Base-by-base conservation (phyloP, 2,113 vertebrate species). In the Notothenia rossii region DNA sequence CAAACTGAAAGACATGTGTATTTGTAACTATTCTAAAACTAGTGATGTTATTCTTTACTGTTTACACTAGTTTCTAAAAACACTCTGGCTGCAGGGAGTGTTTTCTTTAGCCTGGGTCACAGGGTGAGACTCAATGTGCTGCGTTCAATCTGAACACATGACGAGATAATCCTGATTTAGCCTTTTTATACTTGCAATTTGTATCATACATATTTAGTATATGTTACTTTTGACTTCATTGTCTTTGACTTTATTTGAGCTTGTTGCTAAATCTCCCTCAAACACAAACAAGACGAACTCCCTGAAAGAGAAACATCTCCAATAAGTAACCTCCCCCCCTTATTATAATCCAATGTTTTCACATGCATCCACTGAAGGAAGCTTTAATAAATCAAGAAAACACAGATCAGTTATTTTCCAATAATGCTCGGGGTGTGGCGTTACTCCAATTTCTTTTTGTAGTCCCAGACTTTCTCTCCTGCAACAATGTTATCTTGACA, bases 21-120 rank as follows among this genome's bases (percentile, higher is more conserved):
- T 4, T 3, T 3, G 29, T 29, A 17, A 8, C 51, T 53, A 4
- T 48, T 25, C 20, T 20, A 49, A 10, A 65, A 50, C n/a, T 17
- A 7, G 48, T 29, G 4, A 11, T 45, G n/a, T 14, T 9, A 22
- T 46, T 46, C 12, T 45, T 0, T 11, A 11, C 33, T 5, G n/a
- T 69, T 64, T 20, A 5, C 12, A 4, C 25, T 7, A 8, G 77
- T 64, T 73, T 84, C 64, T 77, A 43, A 54, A 61, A 63, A 54
- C 58, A 63, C 29, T 63, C 59, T 18, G 81, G 71, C 20, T 55
- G 83, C 67, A 13, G 0, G 25, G 12, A 10, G 40, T 89, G 10
- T 89, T 90, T 89, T 77, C 77, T 83, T 82, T 75, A 81, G 58
- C 62, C 43, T 1, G 45, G 63, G 75, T 88, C 67, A 14, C 2